phyloP scores from a whole-genome alignment of 92 coral and sea anemone genomes.

The Actinernus sp. region DNA sequence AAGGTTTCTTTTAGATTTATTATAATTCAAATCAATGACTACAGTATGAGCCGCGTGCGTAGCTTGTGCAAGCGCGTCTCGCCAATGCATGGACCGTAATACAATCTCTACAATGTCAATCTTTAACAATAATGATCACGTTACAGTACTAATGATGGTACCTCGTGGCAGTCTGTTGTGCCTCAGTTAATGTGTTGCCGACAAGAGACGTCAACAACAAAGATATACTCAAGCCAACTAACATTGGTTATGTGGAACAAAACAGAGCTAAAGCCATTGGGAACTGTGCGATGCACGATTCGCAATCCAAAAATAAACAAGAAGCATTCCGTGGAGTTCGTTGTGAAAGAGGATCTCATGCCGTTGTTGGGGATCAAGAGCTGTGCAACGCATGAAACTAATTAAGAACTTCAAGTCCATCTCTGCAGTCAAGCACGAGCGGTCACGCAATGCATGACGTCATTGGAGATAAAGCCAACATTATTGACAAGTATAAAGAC shows the following conservation, averaged over 20 bases:
- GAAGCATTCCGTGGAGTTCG: constrained; percentile 16
- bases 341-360: constrained; percentile 6
- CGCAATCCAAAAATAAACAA: constrained; percentile 7
- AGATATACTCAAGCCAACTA: too few relatives aligned
- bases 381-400: constrained; percentile 3
- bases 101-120: too few relatives aligned
- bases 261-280: constrained; percentile 14
- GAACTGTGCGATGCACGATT: not conserved
- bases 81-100: too few relatives aligned
- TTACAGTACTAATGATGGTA: too few relatives aligned
- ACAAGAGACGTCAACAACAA: too few relatives aligned
- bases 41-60: too few relatives aligned
- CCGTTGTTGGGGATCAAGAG: constrained; percentile 4
- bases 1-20: too few relatives aligned
- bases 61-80: too few relatives aligned
- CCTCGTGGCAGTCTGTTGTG: too few relatives aligned
- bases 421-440: not conserved
- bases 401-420: constrained; percentile 8
- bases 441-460: not conserved
- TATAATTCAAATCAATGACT: too few relatives aligned
- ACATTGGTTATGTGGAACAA: constrained; percentile 33
- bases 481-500: not conserved
- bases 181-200: too few relatives aligned
- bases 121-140: too few relatives aligned
- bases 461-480: not conserved